Evolutionary conservation across 1,140 invertebrate species (phyloP), one percentile per base, ranked within the genome.

Genomic region (Procambarus clarkii): DNA sequence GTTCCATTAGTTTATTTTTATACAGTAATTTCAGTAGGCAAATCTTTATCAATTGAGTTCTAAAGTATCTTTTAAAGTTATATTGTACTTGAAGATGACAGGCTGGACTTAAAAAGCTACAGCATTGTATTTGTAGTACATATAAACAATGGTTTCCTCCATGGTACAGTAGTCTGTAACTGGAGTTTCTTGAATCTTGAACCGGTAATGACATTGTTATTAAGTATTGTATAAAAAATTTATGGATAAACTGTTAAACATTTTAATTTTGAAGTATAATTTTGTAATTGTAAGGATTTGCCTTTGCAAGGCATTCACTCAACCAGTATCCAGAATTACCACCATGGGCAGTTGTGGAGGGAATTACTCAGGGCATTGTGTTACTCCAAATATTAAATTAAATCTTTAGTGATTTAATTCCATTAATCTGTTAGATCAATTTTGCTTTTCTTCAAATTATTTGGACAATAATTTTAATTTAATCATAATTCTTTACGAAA

Each of bases 361-460:
- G 24, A 18, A 24, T 74, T 34, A 74, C 69, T 74, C 69, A 74
- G 69, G 69, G 69, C 69, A 74, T 74, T 74, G 24, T 74, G n/a
- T 74, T 74, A 34, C 21, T 74, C 15, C 21, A 34, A 74, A 34
- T 74, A 74, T 8, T 24, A 2, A 7, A n/a, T 3, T 74, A 9
- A 34, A 74, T 24, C 24, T 8, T 8, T 9, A 74, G 4, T 54
- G n/a, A 7, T 34, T 7, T 24, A 8, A 9, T 74, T 69, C 18
- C 3, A 69, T 21, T 34, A n/a, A 64, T 74, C 0, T 8, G 24
- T 8, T 74, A 74, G 24, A 74, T 3, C 8, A 34, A 34, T 24
- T 24, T 21, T 24, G 2, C 15, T 34, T 21, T 64, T 64, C 11
- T 18, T 64, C 4, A 21, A 18, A 64, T 18, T 18, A 18, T 64